Percentiles rank a stretch among this genome's conserved stretches.
Conservation (phyloP, 2,888 invertebrate genomes). For the Cantharis nigra region DNA sequence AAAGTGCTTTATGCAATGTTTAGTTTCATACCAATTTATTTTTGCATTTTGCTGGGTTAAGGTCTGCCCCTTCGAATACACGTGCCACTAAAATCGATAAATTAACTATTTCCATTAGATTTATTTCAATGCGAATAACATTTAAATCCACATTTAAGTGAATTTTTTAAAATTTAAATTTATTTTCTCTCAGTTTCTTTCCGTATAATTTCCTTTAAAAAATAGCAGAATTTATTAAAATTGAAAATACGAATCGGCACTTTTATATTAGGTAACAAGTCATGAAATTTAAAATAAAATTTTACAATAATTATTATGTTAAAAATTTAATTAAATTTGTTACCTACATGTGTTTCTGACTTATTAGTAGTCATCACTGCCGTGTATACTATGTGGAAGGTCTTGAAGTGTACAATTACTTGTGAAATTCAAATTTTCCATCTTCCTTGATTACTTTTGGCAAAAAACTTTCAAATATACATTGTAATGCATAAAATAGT, state of each 20-base stretch:
- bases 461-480: too few relatives aligned
- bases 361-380: too few relatives aligned
- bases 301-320: too few relatives aligned
- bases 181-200: neutral
- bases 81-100: neutral
- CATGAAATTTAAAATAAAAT: neutral
- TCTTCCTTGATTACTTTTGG: too few relatives aligned
- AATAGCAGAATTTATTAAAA: neutral
- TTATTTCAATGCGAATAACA: neutral
- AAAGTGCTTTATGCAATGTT: neutral
- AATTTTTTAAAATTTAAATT: neutral
- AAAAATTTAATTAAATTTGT: too few relatives aligned
- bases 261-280: neutral
- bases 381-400: too few relatives aligned
- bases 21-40: neutral
- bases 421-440: too few relatives aligned
- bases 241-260: neutral
- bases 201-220: neutral
- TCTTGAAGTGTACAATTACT: too few relatives aligned
- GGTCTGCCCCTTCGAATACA: neutral
- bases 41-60: neutral
- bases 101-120: neutral
- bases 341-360: too few relatives aligned
- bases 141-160: neutral
- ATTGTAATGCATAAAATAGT: too few relatives aligned